A percentile compares a stretch with the other conserved stretches of the same genome.
Evolutionary conservation across 2,797 vertebrate species (phyloP).

Genomic region (Cynodonichthys magdalenae): DNA sequence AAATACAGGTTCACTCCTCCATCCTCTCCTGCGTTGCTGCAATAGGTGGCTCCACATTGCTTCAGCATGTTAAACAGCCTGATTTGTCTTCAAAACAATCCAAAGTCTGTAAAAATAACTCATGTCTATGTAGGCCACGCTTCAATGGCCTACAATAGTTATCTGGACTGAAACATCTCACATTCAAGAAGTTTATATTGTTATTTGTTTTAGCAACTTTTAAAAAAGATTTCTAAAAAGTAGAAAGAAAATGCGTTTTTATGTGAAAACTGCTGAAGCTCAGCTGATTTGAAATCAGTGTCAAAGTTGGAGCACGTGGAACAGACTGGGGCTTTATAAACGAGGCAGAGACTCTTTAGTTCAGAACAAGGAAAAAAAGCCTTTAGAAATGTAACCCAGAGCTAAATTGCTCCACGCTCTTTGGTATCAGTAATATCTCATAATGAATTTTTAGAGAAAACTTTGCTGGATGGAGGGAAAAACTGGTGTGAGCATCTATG

Average conservation of each 20-base stretch:
- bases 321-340: neutral
- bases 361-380: conserved; percentile 38
- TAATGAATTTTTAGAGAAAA: conserved; percentile 34
- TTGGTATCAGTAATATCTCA: conserved; percentile 38
- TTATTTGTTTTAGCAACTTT: too few relatives aligned
- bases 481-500: conserved; percentile 16
- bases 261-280: neutral
- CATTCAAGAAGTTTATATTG: too few relatives aligned
- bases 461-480: conserved; percentile 6
- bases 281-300: neutral
- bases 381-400: conserved; percentile 24
- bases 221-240: neutral
- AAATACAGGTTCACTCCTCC: too few relatives aligned
- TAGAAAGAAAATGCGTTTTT: neutral
- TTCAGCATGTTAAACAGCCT: too few relatives aligned
- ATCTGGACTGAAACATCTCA: too few relatives aligned
- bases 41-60: too few relatives aligned
- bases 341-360: conserved; percentile 12
- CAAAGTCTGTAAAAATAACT: too few relatives aligned
- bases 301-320: conserved; percentile 3
- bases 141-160: too few relatives aligned
- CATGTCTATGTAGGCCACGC: too few relatives aligned
- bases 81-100: too few relatives aligned
- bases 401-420: conserved; percentile 35
- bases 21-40: too few relatives aligned